Evolutionary conservation across 2,113 vertebrate genomes (phyloP).

Genomic region (Nothocercus nigrocapillus): DNA sequence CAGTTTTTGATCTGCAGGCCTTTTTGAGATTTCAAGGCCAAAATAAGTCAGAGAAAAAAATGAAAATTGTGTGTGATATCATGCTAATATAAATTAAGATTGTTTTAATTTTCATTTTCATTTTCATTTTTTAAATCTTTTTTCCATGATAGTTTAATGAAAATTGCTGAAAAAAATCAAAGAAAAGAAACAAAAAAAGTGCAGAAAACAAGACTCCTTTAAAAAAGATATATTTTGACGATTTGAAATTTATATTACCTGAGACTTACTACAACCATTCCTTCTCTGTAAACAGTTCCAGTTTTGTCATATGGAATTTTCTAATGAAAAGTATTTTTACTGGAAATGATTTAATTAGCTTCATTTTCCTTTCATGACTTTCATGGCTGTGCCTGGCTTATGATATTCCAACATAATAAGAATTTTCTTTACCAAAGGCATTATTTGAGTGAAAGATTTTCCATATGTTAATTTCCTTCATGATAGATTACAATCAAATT

Average conservation of each 20-base stretch:
- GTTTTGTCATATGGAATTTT: slow-evolving; percentile 16
- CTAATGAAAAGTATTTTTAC: neutral
- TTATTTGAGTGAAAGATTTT: neutral
- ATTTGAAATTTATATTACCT: neutral
- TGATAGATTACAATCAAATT: slow-evolving; percentile 16
- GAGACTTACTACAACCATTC: neutral
- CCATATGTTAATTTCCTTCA: neutral
- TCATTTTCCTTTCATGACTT: neutral
- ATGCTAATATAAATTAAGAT: neutral
- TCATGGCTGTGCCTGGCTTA: neutral
- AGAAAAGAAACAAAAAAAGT: too few relatives aligned
- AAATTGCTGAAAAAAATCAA: neutral
- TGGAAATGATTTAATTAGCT: slow-evolving; percentile 20
- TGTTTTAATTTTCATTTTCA: neutral
- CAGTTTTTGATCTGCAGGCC: neutral
- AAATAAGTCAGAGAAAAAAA: neutral
- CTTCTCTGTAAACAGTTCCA: neutral
- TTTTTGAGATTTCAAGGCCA: neutral
- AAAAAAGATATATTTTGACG: neutral
- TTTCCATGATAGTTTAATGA: neutral
- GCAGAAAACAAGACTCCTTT: neutral
- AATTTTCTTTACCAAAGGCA: neutral
- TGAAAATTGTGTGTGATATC: neutral
- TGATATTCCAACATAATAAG: neutral
- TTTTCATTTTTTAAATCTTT: neutral